Conservation (phyloP, 2,797 vertebrate genomes). For the Catharus ustulatus region DNA sequence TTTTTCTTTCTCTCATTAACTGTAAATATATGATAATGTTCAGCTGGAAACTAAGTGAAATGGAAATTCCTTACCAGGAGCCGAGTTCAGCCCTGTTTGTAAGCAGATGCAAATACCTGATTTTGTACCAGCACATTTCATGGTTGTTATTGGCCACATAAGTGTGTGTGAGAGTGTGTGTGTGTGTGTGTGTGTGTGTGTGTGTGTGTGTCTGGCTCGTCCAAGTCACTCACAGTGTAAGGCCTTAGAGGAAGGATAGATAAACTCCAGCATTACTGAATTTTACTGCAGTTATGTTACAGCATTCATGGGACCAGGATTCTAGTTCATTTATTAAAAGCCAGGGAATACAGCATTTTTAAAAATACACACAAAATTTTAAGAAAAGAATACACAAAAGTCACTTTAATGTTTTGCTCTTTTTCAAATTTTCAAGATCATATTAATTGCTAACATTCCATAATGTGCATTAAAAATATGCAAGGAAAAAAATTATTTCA, state of each 20-base stretch:
- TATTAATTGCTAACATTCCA: not conserved
- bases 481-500: not conserved
- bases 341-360: not conserved
- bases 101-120: not conserved
- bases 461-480: not conserved
- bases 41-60: constrained; percentile 1
- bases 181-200: not conserved
- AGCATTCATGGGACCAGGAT: not conserved
- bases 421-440: not conserved
- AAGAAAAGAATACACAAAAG: not conserved
- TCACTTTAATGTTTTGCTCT: not conserved
- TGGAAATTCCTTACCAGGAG: not conserved
- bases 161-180: fast-evolving
- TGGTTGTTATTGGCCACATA: not conserved
- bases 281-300: not conserved
- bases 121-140: not conserved
- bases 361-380: not conserved
- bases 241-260: not conserved
- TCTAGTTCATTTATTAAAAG: not conserved
- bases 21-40: not conserved
- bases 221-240: not conserved
- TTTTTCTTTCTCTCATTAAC: not conserved
- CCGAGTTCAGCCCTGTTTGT: not conserved
- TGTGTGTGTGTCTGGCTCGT: not conserved
- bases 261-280: not conserved